A percentile compares a stretch with the other conserved stretches of the same genome.
Evolutionary conservation across 1,140 invertebrate species (phyloP).

Genomic region (Euborellia annulipes): DNA sequence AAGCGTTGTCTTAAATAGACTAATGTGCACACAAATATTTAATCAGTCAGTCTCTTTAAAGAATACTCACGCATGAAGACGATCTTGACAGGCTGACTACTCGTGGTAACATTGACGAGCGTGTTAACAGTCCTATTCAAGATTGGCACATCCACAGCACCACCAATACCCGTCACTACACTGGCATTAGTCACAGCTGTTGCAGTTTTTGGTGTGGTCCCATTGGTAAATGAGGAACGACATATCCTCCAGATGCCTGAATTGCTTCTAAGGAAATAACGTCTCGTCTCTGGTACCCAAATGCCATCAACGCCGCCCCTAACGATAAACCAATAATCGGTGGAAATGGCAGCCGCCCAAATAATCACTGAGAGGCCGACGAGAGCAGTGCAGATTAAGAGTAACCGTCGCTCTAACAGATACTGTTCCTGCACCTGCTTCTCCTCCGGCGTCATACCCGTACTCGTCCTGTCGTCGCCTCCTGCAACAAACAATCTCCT

Average conservation of each 20-base stretch:
- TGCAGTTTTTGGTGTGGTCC: not conserved
- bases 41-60: too few species aligned
- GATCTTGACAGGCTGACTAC: too few species aligned
- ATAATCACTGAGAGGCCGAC: constrained; percentile 46
- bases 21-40: too few species aligned
- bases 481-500: too few species aligned
- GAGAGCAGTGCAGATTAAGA: constrained; percentile 49
- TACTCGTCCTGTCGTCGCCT: too few species aligned
- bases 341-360: constrained; percentile 58
- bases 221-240: constrained; percentile 10
- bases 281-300: constrained; percentile 32
- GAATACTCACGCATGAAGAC: too few species aligned
- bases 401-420: constrained; percentile 48
- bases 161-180: too few species aligned
- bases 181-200: too few species aligned
- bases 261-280: constrained; percentile 41
- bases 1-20: too few species aligned
- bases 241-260: constrained; percentile 56
- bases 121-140: too few species aligned
- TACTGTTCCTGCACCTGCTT: constrained; percentile 38
- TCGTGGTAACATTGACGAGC: too few species aligned
- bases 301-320: constrained; percentile 35
- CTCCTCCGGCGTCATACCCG: not conserved
- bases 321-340: constrained; percentile 56
- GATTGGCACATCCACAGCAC: too few species aligned